Evolutionary conservation across 2,888 invertebrate genomes (phyloP), one percentile per base, ranked within the genome.

Genomic region (Chorisops tibialis): DNA sequence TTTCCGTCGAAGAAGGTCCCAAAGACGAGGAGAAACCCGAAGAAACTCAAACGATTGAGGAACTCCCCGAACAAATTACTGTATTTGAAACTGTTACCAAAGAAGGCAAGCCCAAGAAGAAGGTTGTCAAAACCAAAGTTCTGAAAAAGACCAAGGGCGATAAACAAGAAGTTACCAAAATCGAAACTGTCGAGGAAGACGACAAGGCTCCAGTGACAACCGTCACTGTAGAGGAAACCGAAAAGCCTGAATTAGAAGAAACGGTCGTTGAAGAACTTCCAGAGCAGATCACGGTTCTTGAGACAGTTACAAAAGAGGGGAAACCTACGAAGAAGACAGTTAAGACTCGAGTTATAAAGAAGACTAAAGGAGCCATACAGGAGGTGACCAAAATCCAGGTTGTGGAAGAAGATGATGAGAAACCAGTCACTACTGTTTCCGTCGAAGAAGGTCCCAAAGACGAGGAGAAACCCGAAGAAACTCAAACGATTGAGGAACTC

Each of bases 111-210:
- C 66, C 67, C 7, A 67, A 67, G 73, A 77, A 65, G 73, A 75
- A 68, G 74, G 74, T 51, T 72, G 73, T 21, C 70, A 77, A 68
- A 61, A 71, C 76, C 72, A 45, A 67, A 72, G 59, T 72, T 72
- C 75, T 67, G 24, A 65, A 65, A 38, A 67, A 74, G 73, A 69
- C 69, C 11, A 67, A 67, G 58, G 67, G 74, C 2, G 38, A 47
- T 71, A 75, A 74, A 69, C 70, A 72, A 61, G 74, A 74, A 69
- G 69, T 68, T 30, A 74, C 75, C 4, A 73, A 76, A 68, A 73
- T 75, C 14, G 59, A 67, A 54, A 67, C 66, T 9, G 65, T 68
- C 6, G 63, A 67, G 58, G 67, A 70, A 61, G 69, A 70, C 30
- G 68, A 73, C 6, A 71, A 77, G 66, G 62, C 69, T 58, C 75